Evolutionary conservation across 2,888 invertebrate genomes (phyloP), one percentile per base, ranked within the genome.

Genomic region (Melolontha melolontha): DNA sequence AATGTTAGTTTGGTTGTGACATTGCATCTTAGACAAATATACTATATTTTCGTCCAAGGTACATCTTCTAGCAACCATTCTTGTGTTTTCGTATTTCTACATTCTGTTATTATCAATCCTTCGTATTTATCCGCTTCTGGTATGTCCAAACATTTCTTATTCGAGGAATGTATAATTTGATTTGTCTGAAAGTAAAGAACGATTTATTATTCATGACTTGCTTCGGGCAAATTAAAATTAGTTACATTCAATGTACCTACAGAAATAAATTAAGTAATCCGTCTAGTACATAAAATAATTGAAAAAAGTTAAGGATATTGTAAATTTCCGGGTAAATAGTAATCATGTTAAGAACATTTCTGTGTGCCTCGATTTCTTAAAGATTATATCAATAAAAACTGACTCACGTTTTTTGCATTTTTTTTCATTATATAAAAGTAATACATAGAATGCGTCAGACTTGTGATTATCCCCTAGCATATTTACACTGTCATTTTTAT

Each of bases 41-140:
- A 16, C 1, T 11, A 49, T 22, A 16, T 14, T 14, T 44, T 49
- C 17, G 87, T 89, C 93, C 93, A 92, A 77, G 88, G 84, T 75
- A 92, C 88, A 66, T 86, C 79, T 80, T 91, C 89, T 70, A 92
- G 84, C 76, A 84, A 83, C 92, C 92, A 93, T 75, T 89, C 87
- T 80, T 93, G 92, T 64, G 87, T 85, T 39, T 82, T 78, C 66
- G 85, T 84, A 39, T 84, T 83, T 64, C 85, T 82, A 78, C 92
- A 92, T 29, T 85, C 82, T 59, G 86, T 86, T 50, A 90, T 86
- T 47, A 89, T 86, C 50, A 91, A 81, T 1, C 88, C 86, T 59
- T 86, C 85, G 12, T 81, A 79, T 66, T 83, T 82, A 34, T 83
- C 82, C 10, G 82, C 80, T 29, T 79, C 76, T 6, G 85, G 82